phyloP scores from a whole-genome alignment of 2,888 invertebrate species.

The Acanthopleura granulata region DNA sequence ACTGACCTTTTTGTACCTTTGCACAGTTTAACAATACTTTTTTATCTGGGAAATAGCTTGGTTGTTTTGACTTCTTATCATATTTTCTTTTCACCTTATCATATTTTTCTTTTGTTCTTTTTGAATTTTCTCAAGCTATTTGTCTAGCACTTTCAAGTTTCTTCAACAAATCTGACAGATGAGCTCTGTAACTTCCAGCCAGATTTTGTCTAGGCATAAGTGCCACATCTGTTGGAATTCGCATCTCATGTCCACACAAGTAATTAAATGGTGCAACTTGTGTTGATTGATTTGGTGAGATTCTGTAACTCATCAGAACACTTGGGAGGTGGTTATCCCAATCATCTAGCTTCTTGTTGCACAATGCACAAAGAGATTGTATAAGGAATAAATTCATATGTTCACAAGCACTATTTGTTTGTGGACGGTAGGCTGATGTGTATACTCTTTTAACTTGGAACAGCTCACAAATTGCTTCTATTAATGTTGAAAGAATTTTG shows the following conservation, averaged over 20 bases:
- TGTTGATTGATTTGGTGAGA: slow-evolving; percentile 15
- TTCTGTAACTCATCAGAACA: not conserved
- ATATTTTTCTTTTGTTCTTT: no score
- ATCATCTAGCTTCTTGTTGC: slow-evolving; percentile 16
- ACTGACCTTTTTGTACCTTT: no score
- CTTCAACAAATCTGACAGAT: no score
- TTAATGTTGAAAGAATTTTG: slow-evolving; percentile 21
- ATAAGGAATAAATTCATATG: slow-evolving; percentile 21
- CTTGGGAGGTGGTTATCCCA: slow-evolving; percentile 20
- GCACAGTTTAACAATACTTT: no score
- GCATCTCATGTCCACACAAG: slow-evolving; percentile 21
- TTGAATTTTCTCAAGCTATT: no score
- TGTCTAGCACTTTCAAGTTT: no score
- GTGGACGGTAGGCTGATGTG: slow-evolving; percentile 27
- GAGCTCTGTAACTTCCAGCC: not conserved
- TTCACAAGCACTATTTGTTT: slow-evolving; percentile 24
- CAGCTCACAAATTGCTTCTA: slow-evolving; percentile 27
- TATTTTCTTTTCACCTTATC: no score
- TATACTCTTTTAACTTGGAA: slow-evolving; percentile 25
- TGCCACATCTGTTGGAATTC: slow-evolving; percentile 17
- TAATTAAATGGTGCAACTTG: slow-evolving; percentile 9
- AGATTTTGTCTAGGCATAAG: slow-evolving; percentile 5
- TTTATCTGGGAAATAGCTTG: no score
- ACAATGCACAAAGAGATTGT: slow-evolving; percentile 22
- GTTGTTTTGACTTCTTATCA: no score